A percentile compares a stretch with the other conserved stretches of the same genome.
phyloP scores from a whole-genome alignment of 2,113 vertebrate genomes.

The Corynorhinus townsendii region DNA sequence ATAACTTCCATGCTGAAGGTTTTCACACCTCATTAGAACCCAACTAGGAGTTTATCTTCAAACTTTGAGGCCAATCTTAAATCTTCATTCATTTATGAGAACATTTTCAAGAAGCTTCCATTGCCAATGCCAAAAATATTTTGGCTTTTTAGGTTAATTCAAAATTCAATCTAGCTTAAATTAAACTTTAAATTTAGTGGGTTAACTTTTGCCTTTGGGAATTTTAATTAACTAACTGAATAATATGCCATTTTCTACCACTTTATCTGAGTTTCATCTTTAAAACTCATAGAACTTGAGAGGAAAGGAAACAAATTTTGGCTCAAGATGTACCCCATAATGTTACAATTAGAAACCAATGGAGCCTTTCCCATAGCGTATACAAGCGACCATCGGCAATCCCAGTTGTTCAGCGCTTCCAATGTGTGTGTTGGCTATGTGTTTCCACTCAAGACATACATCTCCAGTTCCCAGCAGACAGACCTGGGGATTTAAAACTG shows the following conservation, averaged over 20 bases:
- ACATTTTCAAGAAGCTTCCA: slow-evolving; percentile 26
- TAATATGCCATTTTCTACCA: background rate
- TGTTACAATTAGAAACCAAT: background rate
- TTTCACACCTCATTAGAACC: slow-evolving; percentile 30
- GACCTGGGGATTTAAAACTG: slow-evolving; percentile 51
- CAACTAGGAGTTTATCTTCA: slow-evolving; percentile 36
- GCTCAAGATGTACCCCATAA: background rate
- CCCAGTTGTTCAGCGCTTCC: background rate
- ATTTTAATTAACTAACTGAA: slow-evolving; percentile 1
- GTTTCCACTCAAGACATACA: background rate
- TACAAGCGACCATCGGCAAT: background rate
- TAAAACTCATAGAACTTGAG: background rate
- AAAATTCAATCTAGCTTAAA: slow-evolving; percentile 37
- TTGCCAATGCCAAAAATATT: slow-evolving; percentile 32
- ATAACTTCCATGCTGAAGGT: slow-evolving; percentile 44
- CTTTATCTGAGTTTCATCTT: background rate
- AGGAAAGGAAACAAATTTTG: slow-evolving; percentile 6
- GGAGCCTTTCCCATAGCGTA: background rate
- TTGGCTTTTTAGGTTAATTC: slow-evolving; percentile 41
- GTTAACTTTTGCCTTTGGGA: slow-evolving; percentile 13
- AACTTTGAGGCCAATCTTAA: slow-evolving; percentile 38
- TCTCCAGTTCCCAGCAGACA: slow-evolving; percentile 17
- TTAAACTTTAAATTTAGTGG: background rate
- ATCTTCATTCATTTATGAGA: slow-evolving; percentile 29
- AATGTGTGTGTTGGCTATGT: background rate